These are phyloP conservation scores for Nomada flava DNA, from an alignment of 2,888 invertebrate species.

Conservation along the genomic window DNA sequence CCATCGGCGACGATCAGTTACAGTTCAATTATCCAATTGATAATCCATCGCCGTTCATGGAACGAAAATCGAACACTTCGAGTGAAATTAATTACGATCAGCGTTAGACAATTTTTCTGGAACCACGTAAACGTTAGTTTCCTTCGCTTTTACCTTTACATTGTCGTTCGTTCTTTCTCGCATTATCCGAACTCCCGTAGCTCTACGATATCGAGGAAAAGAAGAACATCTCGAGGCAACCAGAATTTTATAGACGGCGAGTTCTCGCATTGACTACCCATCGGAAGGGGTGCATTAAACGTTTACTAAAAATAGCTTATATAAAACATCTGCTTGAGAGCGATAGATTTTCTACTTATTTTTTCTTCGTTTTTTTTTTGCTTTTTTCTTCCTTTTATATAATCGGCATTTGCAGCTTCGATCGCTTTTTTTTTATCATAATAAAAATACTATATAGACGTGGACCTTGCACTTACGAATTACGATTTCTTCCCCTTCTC, in stretches of 20 bases:
- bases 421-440: constrained; percentile 40
- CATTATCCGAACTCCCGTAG: constrained; percentile 6
- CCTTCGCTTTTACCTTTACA: not conserved
- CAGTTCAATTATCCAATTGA: constrained; percentile 1
- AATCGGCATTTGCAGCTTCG: constrained; percentile 46
- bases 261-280: constrained; percentile 71
- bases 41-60: constrained; percentile 11
- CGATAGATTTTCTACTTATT: constrained; percentile 42
- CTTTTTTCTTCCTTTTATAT: constrained; percentile 32
- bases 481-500: constrained; percentile 24
- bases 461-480: constrained; percentile 59
- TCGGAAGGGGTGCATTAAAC: constrained; percentile 63
- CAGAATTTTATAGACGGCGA: constrained; percentile 34
- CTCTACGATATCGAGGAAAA: constrained; percentile 35
- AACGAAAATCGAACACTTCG: constrained; percentile 42
- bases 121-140: constrained; percentile 28
- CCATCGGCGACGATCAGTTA: constrained; percentile 1
- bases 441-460: constrained; percentile 61
- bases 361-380: not conserved
- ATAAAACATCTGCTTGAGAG: constrained; percentile 49
- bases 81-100: constrained; percentile 24
- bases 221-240: constrained; percentile 16
- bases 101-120: constrained; percentile 7
- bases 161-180: not conserved
- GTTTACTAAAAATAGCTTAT: constrained; percentile 60